Base-by-base conservation (phyloP, 2,113 vertebrate genomes). In the Tricholaema leucomelas region DNA sequence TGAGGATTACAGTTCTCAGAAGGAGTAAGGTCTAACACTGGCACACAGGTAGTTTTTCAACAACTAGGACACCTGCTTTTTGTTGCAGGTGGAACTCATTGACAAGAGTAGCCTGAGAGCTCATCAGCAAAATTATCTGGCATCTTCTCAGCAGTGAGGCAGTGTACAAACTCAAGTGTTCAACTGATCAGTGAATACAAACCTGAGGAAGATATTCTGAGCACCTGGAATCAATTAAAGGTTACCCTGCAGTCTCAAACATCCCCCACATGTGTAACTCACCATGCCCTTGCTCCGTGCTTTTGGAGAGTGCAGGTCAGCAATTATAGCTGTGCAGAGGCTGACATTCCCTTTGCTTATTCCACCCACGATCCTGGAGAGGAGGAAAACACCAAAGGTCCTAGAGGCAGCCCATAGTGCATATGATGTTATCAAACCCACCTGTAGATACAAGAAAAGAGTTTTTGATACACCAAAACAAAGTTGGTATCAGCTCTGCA, bases 281-380 rank as follows among this genome's bases (percentile, higher is more conserved):
- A 99, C 99, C 99, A 99, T 99, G 96, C 99, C 99, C 82, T 97
- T 97, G 96, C 98, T 98, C 44, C 98, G 98, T 77, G 98, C 98
- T 44, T 98, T 98, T 1, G 98, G 97, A 35, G 98, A 98, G 13
- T 96, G 96, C 89, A 99, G 85, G 95, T 99, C 99, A 9, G 99
- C 99, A 21, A 99, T 95, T 7, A 99, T 84, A 72, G 99, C 99
- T 1, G 99, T 98, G 97, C 97, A 99, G 81, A 99, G 98, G 96
- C 98, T 99, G 91, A 99, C 98, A 21, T 99, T 99, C 71, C 99
- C 98, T 95, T 99, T 99, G 97, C 98, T 99, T 91, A 99, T 93
- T 40, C 99, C 99, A 23, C 98, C 99, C 16, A 99, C 92, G 24
- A 98, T 97, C 69, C 99, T 98, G 94, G 99, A 99, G 93, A 98